Base-by-base conservation (phyloP, 2,797 vertebrate species). In the Diplodus puntazzo region DNA sequence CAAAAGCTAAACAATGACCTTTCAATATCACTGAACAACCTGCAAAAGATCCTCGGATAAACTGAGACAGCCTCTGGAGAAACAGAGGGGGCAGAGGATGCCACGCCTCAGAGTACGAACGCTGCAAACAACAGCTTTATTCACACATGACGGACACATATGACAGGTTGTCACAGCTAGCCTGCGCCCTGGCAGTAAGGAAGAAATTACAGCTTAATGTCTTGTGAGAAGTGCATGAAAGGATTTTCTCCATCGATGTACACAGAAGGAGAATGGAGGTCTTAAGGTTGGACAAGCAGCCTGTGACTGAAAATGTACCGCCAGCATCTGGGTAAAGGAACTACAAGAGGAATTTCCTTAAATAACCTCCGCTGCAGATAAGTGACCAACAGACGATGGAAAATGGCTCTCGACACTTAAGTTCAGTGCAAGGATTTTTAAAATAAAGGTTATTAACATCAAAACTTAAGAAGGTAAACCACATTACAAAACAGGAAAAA, bases 1-100 rank as follows among this genome's bases (percentile, higher is more conserved):
- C 23, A 23, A 48, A 34, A 18, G 13, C 13, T 6, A 55, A 43
- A 58, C 46, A 57, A 60, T 62, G 18, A 45, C 46, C 9, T 54
- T 52, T 84, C 25, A 57, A n/a, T 13, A 75, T 55, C 14, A 64
- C 10, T 30, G 43, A 53, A 52, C 45, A 50, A 54, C 53, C 20
- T 18, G n/a, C 8, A 61, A 57, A 11, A 69, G 49, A 58, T 53
- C 25, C 52, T 43, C 59, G 42, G 50, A 43, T 43, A 34, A 34
- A n/a, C 6, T 42, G 60, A 64, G 21, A 34, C 11, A 30, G 59
- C 6, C 21, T 3, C 3, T 12, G 54, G 39, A 50, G 25, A 65
- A 48, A 50, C 20, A 60, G 25, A 53, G 61, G 43, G 20, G 63
- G 64, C 8, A 42, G 52, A 62, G 67, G 55, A 67, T n/a, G 7